Conservation (phyloP, 30 jellyfish, hydroid and myxozoan genomes). For the Mastigias papua region DNA sequence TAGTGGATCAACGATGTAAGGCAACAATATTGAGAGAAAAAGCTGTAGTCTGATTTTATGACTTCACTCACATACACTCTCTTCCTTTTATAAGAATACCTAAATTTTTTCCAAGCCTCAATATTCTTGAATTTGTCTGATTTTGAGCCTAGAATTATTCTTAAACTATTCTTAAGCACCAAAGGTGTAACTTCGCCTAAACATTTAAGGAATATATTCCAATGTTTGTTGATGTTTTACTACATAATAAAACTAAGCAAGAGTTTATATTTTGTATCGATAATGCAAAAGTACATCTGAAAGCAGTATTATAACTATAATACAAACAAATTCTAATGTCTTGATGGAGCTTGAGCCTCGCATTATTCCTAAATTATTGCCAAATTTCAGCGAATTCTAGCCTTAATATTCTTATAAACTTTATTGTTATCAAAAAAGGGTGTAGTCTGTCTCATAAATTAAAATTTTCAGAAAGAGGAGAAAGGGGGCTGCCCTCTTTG, state of each 20-base stretch:
- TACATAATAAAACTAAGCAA: not conserved
- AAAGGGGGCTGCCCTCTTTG: no score
- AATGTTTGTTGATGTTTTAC: conserved; percentile 8
- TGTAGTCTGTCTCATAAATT: not conserved
- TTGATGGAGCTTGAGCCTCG: conserved; percentile 31
- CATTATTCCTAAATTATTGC: conserved; percentile 3
- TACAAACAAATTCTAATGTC: not conserved
- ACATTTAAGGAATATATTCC: conserved; percentile 4
- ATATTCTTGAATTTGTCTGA: conserved; percentile 1
- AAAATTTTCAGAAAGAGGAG: no score
- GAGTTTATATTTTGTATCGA: no score
- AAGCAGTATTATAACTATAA: not conserved
- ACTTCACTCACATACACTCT: not conserved
- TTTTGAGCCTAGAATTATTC: conserved; percentile 15
- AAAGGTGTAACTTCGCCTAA: conserved; percentile 26
- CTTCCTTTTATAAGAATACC: conserved; percentile 13
- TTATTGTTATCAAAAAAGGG: not conserved
- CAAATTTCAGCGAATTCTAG: not conserved
- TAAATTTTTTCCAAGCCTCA: conserved; percentile 21
- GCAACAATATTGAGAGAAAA: no score
- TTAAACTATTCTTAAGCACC: conserved; percentile 5
- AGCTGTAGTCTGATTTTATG: no score
- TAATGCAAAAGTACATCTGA: no score
- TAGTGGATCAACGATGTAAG: no score
- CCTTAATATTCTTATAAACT: not conserved